These are phyloP conservation scores for Tricholauxania praeusta DNA, from an alignment of 2,888 invertebrate genomes.

Conservation along the genomic window DNA sequence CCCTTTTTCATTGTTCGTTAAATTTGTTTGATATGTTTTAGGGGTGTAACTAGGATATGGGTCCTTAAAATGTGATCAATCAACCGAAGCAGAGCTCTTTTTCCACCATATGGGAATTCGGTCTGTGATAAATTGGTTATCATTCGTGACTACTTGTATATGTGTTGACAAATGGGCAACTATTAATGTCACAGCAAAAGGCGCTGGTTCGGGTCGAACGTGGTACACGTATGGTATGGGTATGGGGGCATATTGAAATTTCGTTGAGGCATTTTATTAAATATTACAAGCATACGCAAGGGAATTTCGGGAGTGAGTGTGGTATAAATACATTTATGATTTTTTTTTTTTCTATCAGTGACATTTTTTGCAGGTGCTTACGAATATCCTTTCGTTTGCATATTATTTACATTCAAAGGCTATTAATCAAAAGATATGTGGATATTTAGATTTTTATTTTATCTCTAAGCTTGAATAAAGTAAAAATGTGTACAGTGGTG, in stretches of 20 bases:
- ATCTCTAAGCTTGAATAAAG: too few species aligned
- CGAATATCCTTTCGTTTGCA: too few species aligned
- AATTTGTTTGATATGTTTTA: conserved; percentile 22
- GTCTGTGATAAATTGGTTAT: conserved; percentile 27
- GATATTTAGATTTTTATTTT: too few species aligned
- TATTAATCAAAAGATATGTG: too few species aligned
- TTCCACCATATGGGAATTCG: conserved; percentile 28
- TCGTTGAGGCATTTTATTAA: conserved; percentile 3
- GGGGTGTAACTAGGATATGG: conserved; percentile 22
- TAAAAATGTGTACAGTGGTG: too few species aligned
- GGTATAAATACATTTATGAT: too few species aligned
- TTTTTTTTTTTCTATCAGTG: too few species aligned
- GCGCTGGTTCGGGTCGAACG: neutral
- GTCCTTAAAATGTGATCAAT: conserved; percentile 33
- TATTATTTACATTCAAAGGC: too few species aligned
- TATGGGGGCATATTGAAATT: too few species aligned
- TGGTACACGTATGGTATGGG: too few species aligned
- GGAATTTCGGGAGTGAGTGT: neutral
- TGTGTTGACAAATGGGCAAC: conserved; percentile 26
- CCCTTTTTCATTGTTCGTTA: conserved; percentile 21
- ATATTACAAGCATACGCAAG: neutral
- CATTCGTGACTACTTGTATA: conserved; percentile 1
- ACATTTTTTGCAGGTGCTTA: too few species aligned
- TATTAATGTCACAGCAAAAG: conserved; percentile 24
- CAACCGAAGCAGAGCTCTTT: conserved; percentile 18